Conservation (phyloP, 2,797 vertebrate species). For the Hippoglossus hippoglossus region DNA sequence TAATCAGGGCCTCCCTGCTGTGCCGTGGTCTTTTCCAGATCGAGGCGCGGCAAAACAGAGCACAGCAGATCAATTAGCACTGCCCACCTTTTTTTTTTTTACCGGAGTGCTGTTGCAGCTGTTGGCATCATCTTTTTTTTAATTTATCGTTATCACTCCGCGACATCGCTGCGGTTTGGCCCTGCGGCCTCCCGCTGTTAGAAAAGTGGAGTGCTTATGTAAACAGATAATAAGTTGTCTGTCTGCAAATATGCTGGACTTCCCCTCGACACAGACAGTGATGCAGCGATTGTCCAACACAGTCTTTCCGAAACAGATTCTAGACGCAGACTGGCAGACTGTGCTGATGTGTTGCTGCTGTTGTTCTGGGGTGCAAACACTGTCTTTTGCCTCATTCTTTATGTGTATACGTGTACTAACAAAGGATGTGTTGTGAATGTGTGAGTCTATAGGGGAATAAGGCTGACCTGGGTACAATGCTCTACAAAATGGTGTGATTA, state of each 20-base stretch:
- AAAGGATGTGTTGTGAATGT: conserved; percentile 52
- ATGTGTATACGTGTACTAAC: conserved; percentile 30
- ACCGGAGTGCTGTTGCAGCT: conserved; percentile 38
- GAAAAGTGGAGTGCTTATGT: conserved; percentile 22
- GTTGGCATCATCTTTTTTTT: conserved; percentile 38
- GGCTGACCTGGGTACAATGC: conserved; percentile 59
- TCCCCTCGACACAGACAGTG: conserved; percentile 39
- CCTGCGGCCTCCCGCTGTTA: conserved; percentile 15
- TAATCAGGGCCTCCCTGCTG: conserved; percentile 74
- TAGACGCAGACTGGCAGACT: conserved; percentile 13
- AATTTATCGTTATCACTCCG: conserved; percentile 2
- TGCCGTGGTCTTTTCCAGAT: conserved; percentile 60
- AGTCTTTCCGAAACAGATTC: conserved; percentile 30
- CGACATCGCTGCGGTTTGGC: conserved; percentile 25
- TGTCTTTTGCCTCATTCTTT: conserved; percentile 37
- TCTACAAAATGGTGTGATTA: conserved; percentile 75
- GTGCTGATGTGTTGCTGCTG: conserved; percentile 36
- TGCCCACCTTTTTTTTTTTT: conserved; percentile 54
- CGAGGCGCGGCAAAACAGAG: conserved; percentile 41
- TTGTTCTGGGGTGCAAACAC: conserved; percentile 29
- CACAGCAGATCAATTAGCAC: conserved; percentile 65
- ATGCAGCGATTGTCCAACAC: conserved; percentile 33
- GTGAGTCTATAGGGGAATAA: conserved; percentile 58
- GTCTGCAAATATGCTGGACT: conserved; percentile 35
- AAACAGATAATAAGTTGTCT: conserved; percentile 43